Evolutionary conservation across 2,113 vertebrate species (phyloP).

Genomic region (Melanerpes formicivorus): DNA sequence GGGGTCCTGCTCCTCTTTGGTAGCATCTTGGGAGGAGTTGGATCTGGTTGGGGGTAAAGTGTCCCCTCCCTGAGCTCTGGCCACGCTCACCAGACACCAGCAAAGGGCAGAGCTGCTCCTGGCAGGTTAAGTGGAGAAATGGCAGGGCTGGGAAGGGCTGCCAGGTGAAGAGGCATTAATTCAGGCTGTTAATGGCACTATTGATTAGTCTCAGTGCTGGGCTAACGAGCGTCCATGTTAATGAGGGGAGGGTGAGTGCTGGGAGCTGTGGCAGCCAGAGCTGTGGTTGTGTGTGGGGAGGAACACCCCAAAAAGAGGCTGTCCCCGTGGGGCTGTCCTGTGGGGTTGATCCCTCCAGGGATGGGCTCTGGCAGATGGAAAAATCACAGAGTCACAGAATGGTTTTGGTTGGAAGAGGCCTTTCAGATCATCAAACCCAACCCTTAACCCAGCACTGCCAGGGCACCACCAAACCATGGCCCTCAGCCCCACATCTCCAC

Average conservation of each 20-base stretch:
- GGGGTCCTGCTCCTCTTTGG: background rate
- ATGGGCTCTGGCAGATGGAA: accelerated
- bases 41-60: background rate
- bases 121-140: constrained; percentile 22
- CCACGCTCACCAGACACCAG: background rate
- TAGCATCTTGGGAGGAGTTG: accelerated
- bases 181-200: constrained; percentile 59
- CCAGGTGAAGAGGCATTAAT: constrained; percentile 59
- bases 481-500: too few relatives aligned
- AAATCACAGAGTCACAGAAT: too few relatives aligned
- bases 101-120: background rate
- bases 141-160: background rate
- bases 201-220: constrained; percentile 61
- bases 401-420: too few relatives aligned
- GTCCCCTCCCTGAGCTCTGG: background rate
- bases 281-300: background rate
- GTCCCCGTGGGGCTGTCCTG: accelerated
- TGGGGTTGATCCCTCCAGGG: accelerated
- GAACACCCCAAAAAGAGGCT: background rate
- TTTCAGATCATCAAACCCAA: too few relatives aligned
- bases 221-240: constrained; percentile 63
- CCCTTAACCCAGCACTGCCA: too few relatives aligned
- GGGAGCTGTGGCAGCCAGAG: constrained; percentile 13
- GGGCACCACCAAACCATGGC: too few relatives aligned
- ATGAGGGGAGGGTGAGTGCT: constrained; percentile 43